Percentiles rank a stretch among this genome's conserved stretches.
Conservation (phyloP, 2,113 vertebrate species). For the Suricata suricatta region DNA sequence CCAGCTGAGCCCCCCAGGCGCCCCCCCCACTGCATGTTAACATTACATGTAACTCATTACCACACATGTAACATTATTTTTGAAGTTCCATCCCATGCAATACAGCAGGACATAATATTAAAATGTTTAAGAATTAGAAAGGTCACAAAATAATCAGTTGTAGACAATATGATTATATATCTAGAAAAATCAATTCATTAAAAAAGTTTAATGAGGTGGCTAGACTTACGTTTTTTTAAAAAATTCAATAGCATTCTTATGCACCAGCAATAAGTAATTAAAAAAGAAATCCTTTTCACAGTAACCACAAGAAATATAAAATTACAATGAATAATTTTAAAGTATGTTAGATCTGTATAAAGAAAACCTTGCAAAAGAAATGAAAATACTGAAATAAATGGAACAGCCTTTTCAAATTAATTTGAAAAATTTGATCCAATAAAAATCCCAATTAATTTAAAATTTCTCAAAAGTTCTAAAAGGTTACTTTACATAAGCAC, state of each 20-base stretch:
- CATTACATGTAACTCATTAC: background rate
- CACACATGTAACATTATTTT: background rate
- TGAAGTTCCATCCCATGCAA: background rate
- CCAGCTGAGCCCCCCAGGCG: no score
- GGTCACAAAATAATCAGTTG: conserved; percentile 24
- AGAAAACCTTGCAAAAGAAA: conserved; percentile 6
- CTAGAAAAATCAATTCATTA: conserved; percentile 34
- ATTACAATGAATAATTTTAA: background rate
- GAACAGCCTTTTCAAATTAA: background rate
- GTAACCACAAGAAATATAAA: conserved; percentile 37
- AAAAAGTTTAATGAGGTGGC: background rate
- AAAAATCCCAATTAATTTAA: conserved; percentile 25
- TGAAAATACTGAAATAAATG: background rate
- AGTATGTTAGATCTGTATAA: background rate
- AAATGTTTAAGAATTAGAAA: conserved; percentile 5
- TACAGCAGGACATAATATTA: conserved; percentile 45
- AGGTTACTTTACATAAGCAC: background rate
- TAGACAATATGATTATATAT: background rate
- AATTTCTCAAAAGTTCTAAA: background rate
- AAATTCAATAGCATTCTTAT: background rate
- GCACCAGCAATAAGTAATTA: conserved; percentile 8
- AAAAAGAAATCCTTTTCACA: conserved; percentile 33
- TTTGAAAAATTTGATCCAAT: conserved; percentile 12
- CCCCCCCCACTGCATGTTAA: background rate
- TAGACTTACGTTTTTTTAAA: background rate